A percentile compares a stretch with the other conserved stretches of the same genome.
Conservation (phyloP, 1,140 invertebrate species). For the Tetragnatha versicolor region DNA sequence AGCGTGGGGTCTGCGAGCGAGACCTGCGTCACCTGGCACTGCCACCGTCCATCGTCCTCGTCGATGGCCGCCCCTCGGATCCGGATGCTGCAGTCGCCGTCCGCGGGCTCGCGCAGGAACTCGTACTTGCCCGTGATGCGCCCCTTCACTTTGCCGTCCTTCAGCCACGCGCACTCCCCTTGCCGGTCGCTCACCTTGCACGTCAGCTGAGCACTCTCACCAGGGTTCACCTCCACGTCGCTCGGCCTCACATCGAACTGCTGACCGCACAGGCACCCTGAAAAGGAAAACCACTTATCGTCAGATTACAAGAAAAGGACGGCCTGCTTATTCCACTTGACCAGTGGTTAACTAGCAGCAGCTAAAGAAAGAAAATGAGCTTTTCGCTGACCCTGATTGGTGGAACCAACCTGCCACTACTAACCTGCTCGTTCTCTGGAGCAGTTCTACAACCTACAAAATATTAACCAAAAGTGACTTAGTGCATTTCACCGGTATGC, state of each 20-base stretch:
- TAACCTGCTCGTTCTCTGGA: too few relatives aligned
- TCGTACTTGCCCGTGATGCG: slow-evolving; percentile 84
- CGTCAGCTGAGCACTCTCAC: slow-evolving; percentile 79
- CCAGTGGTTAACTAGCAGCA: too few relatives aligned
- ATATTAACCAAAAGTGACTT: too few relatives aligned
- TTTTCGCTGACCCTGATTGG: too few relatives aligned
- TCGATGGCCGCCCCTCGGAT: slow-evolving; percentile 81
- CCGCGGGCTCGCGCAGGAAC: slow-evolving; percentile 73
- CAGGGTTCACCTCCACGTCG: slow-evolving; percentile 63
- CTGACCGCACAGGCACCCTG: slow-evolving; percentile 19
- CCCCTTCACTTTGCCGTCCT: slow-evolving; percentile 83
- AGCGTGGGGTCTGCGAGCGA: slow-evolving; percentile 81
- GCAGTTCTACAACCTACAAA: too few relatives aligned
- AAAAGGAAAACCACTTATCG: background rate
- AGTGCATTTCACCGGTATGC: too few relatives aligned
- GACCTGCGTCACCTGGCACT: slow-evolving; percentile 89
- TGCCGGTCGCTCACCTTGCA: slow-evolving; percentile 85
- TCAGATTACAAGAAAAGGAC: too few relatives aligned
- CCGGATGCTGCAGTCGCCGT: slow-evolving; percentile 82
- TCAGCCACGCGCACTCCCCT: slow-evolving; percentile 89
- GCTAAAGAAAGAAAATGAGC: too few relatives aligned
- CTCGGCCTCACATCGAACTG: slow-evolving; percentile 53
- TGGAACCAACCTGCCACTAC: too few relatives aligned
- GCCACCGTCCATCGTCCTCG: slow-evolving; percentile 89
- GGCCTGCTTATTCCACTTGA: too few relatives aligned